phyloP scores from a whole-genome alignment of 2,113 vertebrate genomes.

The Lamprotornis superbus region DNA sequence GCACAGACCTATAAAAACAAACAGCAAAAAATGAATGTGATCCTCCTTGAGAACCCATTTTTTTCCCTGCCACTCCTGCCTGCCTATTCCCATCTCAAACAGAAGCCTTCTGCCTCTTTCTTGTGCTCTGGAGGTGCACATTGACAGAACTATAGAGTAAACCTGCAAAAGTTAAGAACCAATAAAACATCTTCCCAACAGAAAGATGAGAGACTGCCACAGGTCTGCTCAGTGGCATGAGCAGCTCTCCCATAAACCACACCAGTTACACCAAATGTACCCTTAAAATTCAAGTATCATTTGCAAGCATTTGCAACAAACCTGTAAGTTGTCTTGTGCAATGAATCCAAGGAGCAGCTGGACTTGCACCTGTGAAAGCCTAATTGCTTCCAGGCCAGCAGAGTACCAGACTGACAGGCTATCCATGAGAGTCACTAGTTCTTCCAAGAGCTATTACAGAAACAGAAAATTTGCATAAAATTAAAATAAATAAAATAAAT shows the following conservation, averaged over 20 bases:
- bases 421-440: slow-evolving; percentile 89
- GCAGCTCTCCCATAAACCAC: background rate
- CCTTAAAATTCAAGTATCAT: background rate
- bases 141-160: background rate
- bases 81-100: background rate
- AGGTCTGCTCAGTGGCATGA: background rate
- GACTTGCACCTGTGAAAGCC: slow-evolving; percentile 90
- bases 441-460: slow-evolving; percentile 82
- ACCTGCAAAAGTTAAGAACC: background rate
- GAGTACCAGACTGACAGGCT: slow-evolving; percentile 91
- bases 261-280: background rate
- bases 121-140: background rate
- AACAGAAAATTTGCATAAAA: background rate
- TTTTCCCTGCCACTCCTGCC: background rate
- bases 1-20: slow-evolving; percentile 84
- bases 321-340: slow-evolving; percentile 90
- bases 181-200: background rate
- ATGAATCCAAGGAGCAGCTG: slow-evolving; percentile 94
- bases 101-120: background rate
- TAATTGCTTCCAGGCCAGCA: slow-evolving; percentile 79
- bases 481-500: background rate
- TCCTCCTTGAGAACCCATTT: background rate
- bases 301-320: slow-evolving; percentile 57
- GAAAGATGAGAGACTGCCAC: background rate
- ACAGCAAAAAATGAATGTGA: background rate